Base-by-base conservation (phyloP, 2,888 invertebrate genomes). In the Electrophaes corylata region DNA sequence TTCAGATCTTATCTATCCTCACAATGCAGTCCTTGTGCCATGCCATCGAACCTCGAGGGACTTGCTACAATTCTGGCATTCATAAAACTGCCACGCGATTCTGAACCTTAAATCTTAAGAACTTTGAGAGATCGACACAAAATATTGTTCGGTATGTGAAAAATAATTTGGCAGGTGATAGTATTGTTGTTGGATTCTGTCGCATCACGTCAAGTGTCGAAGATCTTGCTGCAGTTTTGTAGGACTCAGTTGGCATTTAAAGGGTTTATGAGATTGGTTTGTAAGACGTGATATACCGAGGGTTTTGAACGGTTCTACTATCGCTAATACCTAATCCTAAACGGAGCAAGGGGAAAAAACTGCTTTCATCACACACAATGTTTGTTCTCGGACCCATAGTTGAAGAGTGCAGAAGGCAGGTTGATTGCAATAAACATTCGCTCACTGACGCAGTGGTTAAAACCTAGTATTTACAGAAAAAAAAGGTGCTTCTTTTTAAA, bases 1-100 rank as follows among this genome's bases (percentile, higher is more conserved):
- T 69, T 72, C 73, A 70, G 86, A 86, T 85, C 69, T 74, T 85
- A 85, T 86, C 87, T 83, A 81, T 79, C 70, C 12, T 23, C 73
- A 83, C 81, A 83, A 81, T 77, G 69, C 75, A 71, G 70, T 66
- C 74, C 70, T 74, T 74, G 70, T 76, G 59, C 65, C 65, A 66
- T 66, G 71, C 71, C 75, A 71, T 78, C 78, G 72, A 78, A 76
- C 76, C 75, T 73, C 72, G 37, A 61, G 76, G 73, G 76, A 78
- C 65, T 56, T 44, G 56, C 45, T 46, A 53, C 69, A 67, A 67
- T 54, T 49, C 61, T 12, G 37, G 50, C 52, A 49, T 31, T 16
- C 18, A 19, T 39, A 67, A 72, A 58, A 60, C 20, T 46, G 41
- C 12, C 53, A 56, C 41, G 16, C 62, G 1, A 78, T 68, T 64